phyloP scores from a whole-genome alignment of 2,797 vertebrate species.

The Otolemur crassicaudatus region DNA sequence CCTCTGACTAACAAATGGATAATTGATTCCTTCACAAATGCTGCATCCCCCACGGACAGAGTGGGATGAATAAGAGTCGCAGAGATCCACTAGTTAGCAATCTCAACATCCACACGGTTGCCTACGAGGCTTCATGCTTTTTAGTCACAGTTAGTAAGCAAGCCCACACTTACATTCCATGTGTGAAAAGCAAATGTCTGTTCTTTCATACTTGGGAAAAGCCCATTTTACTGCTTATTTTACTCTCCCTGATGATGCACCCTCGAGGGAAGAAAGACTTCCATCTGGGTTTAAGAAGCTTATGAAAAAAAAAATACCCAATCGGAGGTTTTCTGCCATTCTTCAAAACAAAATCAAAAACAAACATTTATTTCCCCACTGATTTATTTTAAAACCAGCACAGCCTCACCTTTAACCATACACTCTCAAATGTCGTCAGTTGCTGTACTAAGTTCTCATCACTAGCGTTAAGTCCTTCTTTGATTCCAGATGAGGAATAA shows the following conservation, averaged over 20 bases:
- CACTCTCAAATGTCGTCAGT: not conserved
- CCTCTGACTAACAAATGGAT: constrained; percentile 91
- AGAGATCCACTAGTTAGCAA: constrained; percentile 79
- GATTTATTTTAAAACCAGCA: not conserved
- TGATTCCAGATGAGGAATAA: not conserved
- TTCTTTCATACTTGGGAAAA: constrained; percentile 73
- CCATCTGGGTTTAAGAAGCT: not conserved
- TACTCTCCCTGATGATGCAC: not conserved
- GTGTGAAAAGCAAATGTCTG: constrained; percentile 85
- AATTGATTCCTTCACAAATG: constrained; percentile 92
- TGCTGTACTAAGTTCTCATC: not conserved
- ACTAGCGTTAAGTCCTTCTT: not conserved
- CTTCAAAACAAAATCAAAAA: not conserved
- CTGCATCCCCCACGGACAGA: constrained; percentile 88
- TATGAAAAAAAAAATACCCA: constrained; percentile 31
- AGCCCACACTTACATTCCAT: constrained; percentile 57
- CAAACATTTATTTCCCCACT: not conserved
- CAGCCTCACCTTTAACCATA: not conserved
- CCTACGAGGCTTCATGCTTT: constrained; percentile 76
- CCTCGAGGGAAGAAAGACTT: not conserved
- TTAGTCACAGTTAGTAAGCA: constrained; percentile 79
- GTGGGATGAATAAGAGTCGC: constrained; percentile 83
- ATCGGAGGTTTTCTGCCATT: not conserved
- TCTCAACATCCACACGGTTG: constrained; percentile 75
- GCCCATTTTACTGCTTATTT: constrained; percentile 69